Conservation (phyloP, 2,888 invertebrate species). For the Coenonympha arcania region DNA sequence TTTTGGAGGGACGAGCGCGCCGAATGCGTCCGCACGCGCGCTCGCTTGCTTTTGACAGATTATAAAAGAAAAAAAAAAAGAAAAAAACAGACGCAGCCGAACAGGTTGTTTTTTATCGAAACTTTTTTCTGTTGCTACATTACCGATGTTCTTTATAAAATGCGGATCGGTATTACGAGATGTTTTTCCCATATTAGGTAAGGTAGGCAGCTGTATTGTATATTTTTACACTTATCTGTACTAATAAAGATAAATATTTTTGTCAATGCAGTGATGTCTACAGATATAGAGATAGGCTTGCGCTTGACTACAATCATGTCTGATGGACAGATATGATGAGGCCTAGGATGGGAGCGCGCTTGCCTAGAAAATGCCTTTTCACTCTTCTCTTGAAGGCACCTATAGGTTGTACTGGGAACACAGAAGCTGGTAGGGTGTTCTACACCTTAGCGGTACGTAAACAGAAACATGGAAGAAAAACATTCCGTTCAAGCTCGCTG, state of each 20-base stretch:
- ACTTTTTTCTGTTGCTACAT: slow-evolving; percentile 9
- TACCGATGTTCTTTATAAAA: slow-evolving; percentile 12
- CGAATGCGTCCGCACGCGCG: slow-evolving; percentile 60
- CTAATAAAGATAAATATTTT: not conserved
- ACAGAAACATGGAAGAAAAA: too few relatives aligned
- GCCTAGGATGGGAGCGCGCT: too few relatives aligned
- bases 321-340: too few relatives aligned
- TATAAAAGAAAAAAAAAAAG: slow-evolving; percentile 11
- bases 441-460: too few relatives aligned
- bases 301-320: too few relatives aligned
- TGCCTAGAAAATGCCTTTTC: too few relatives aligned
- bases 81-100: slow-evolving; percentile 8
- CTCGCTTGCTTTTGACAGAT: slow-evolving; percentile 18
- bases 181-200: not conserved
- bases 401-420: too few relatives aligned
- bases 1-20: slow-evolving; percentile 57
- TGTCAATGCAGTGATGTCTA: not conserved
- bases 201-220: not conserved
- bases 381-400: too few relatives aligned
- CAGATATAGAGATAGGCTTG: too few relatives aligned
- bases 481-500: too few relatives aligned
- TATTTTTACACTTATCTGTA: not conserved
- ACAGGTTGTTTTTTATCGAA: slow-evolving; percentile 17
- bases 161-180: slow-evolving; percentile 10
- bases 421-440: too few relatives aligned